Evolutionary conservation across 2,113 vertebrate species (phyloP), one percentile per base, ranked within the genome.

Genomic region (Poeciliopsis occidentalis): DNA sequence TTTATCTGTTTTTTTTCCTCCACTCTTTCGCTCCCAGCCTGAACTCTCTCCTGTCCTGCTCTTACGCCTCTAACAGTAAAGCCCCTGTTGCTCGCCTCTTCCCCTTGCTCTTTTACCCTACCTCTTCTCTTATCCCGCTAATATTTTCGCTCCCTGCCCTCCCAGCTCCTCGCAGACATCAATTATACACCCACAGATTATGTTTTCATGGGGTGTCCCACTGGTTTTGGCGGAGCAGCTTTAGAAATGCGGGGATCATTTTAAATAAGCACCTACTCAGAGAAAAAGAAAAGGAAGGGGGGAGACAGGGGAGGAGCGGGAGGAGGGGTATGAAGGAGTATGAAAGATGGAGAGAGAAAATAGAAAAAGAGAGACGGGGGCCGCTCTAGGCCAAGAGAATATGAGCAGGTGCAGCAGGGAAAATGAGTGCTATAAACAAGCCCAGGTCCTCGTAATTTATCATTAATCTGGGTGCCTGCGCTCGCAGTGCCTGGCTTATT

Each of bases 381-480:
- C 91, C 89, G 93, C 91, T 94, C 85, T 90, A 92, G 93, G 92
- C 92, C 90, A 94, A 90, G 87, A 92, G 89, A 91, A 93, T 92
- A 94, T 92, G 92, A 94, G 93, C 94, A 95, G 94, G 93, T 94
- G 93, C 92, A 89, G 90, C 88, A 85, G 84, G 87, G 91, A 93
- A 93, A 92, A 93, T 91, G 87, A 92, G 91, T 91, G 91, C 91
- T 89, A 92, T 95, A 95, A 95, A 95, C 92, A 93, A 92, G 90
- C 85, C 88, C 75, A 86, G 88, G 89, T 92, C 90, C 92, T 93
- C 91, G 91, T 95, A 95, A 95, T 94, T 95, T 95, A 95, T 95
- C 94, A 92, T 94, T 95, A 93, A 94, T 94, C 94, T 94, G 90
- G 85, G 88, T 84, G 90, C 89, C 90, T 78, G 87, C 61, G 89